phyloP scores from a whole-genome alignment of 37 sponge, comb jelly and placozoan species.

The Amphimedon queenslandica region DNA sequence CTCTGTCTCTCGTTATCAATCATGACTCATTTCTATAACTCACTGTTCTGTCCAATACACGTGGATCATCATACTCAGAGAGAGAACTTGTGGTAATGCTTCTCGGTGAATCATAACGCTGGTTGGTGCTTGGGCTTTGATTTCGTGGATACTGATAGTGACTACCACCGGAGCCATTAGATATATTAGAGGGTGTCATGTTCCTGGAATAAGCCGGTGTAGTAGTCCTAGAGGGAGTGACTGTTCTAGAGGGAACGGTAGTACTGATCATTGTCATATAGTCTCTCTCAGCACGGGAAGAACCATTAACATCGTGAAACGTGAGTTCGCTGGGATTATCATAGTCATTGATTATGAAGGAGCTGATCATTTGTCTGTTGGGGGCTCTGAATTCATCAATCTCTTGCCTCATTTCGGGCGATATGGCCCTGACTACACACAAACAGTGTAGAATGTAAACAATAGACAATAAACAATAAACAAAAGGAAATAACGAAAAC shows the following conservation, averaged over 20 bases:
- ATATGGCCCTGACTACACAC: no score
- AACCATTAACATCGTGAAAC: not conserved
- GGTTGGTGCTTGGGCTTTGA: not conserved
- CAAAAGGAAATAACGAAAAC: no score
- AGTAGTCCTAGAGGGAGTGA: no score
- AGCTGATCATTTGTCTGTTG: no score
- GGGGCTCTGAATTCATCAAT: no score
- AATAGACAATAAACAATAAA: no score
- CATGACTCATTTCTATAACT: no score
- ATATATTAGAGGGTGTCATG: not conserved
- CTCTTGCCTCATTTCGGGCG: no score
- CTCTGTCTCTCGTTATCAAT: no score
- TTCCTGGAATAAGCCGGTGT: not conserved
- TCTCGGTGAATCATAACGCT: not conserved
- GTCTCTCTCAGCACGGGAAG: not conserved
- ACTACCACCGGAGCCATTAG: not conserved
- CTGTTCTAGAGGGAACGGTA: no score
- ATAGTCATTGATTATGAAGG: slow-evolving; percentile 1
- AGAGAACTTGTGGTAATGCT: not conserved
- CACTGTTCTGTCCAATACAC: not conserved
- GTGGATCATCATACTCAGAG: not conserved
- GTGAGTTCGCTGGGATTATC: slow-evolving; percentile 4
- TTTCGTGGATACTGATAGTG: not conserved
- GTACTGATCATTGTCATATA: not conserved
- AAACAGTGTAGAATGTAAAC: no score